Percentiles rank a stretch among this genome's conserved stretches.
phyloP scores from a whole-genome alignment of 2,888 invertebrate genomes.

The Hedya salicella region DNA sequence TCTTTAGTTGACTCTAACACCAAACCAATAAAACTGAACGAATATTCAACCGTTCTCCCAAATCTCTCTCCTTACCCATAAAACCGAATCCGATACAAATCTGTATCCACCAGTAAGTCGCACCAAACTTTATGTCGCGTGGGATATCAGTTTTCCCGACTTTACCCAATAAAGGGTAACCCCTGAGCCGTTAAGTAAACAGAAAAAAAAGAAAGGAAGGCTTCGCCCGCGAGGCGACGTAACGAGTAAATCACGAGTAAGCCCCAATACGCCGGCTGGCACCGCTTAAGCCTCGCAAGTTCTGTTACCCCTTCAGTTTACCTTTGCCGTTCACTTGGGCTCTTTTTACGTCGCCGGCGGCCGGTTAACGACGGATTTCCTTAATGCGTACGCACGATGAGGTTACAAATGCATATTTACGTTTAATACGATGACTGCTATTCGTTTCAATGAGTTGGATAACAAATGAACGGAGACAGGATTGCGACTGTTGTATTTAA shows the following conservation, averaged over 20 bases:
- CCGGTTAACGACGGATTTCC: constrained; percentile 28
- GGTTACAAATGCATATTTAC: neutral
- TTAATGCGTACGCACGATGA: constrained; percentile 8
- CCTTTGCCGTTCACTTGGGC: constrained; percentile 37
- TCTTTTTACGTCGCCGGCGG: constrained; percentile 33
- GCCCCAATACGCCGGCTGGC: constrained; percentile 69
- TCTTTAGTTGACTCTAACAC: neutral
- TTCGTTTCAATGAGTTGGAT: neutral
- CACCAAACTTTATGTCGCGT: constrained; percentile 73
- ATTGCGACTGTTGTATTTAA: no score
- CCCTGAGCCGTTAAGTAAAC: constrained; percentile 83
- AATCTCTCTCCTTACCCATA: constrained; percentile 53
- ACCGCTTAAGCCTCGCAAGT: constrained; percentile 72
- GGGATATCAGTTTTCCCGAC: constrained; percentile 80
- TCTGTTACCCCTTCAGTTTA: constrained; percentile 74
- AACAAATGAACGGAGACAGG: no score
- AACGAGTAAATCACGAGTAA: constrained; percentile 81
- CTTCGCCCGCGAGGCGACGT: constrained; percentile 66
- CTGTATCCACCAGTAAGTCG: constrained; percentile 67
- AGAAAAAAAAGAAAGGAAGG: constrained; percentile 78
- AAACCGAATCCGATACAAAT: constrained; percentile 66
- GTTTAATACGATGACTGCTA: neutral
- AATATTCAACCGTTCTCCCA: constrained; percentile 35
- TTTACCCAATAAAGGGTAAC: constrained; percentile 83
- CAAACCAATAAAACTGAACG: constrained; percentile 28